phyloP scores from a whole-genome alignment of 2,113 vertebrate species.

The Dromas ardeola region DNA sequence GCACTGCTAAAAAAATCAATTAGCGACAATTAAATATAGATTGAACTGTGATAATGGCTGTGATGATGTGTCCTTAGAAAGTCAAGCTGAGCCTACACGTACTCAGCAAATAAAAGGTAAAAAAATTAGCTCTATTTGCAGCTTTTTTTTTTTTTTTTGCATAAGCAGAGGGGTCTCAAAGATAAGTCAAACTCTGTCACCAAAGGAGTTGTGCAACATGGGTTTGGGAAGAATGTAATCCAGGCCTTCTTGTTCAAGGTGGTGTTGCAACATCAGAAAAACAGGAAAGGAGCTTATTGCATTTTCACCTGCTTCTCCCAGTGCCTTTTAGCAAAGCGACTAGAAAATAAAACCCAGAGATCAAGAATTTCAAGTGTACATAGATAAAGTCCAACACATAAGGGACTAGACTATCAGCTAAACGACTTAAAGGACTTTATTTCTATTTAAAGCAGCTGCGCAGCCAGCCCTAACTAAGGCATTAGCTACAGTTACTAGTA shows the following conservation, averaged over 20 bases:
- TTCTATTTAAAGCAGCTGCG: background rate
- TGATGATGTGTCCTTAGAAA: background rate
- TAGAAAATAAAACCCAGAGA: background rate
- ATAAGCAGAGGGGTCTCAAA: background rate
- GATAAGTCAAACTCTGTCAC: too few species aligned
- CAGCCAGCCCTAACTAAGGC: background rate
- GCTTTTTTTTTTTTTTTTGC: background rate
- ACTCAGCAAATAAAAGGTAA: background rate
- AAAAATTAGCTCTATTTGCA: background rate
- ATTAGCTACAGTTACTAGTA: background rate
- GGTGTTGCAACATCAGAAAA: background rate
- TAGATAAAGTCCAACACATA: background rate
- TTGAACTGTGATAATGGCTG: background rate
- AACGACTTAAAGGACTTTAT: background rate
- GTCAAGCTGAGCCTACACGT: background rate
- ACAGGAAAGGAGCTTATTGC: rapidly evolving
- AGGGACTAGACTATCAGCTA: background rate
- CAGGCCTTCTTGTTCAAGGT: background rate
- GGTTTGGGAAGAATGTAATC: rapidly evolving
- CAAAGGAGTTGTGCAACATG: background rate
- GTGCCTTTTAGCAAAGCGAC: background rate
- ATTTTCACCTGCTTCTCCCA: background rate
- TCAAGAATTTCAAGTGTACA: background rate
- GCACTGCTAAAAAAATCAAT: background rate
- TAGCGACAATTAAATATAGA: background rate